These are phyloP conservation scores for Epinephelus moara DNA, from an alignment of 2,113 vertebrate genomes.

Conservation along the genomic window DNA sequence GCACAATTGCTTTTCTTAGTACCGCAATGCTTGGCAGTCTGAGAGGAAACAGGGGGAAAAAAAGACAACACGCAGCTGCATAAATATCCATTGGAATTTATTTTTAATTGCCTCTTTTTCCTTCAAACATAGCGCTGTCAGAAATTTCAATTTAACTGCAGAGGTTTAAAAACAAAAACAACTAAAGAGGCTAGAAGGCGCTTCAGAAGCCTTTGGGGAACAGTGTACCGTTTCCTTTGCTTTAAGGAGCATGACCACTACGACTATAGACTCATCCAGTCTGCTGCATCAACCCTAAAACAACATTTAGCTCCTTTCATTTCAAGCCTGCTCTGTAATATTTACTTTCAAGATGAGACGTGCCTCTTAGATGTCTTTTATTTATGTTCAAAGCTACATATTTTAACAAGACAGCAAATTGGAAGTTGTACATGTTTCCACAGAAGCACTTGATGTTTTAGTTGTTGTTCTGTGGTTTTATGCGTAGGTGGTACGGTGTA, in stretches of 20 bases:
- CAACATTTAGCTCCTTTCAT: background rate
- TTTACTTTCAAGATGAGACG: background rate
- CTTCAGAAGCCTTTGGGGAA: slow-evolving; percentile 44
- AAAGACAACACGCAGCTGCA: slow-evolving; percentile 53
- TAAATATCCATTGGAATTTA: slow-evolving; percentile 64
- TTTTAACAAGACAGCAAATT: slow-evolving; percentile 10
- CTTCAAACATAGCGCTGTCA: slow-evolving; percentile 49
- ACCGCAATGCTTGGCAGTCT: background rate
- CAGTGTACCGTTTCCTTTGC: slow-evolving; percentile 21
- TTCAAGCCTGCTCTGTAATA: background rate
- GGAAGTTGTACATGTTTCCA: background rate
- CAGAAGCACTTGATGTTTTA: background rate
- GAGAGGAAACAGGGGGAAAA: background rate
- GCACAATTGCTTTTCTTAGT: slow-evolving; percentile 37
- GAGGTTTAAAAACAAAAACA: slow-evolving; percentile 54
- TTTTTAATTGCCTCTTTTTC: slow-evolving; percentile 61
- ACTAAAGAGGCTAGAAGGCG: slow-evolving; percentile 27
- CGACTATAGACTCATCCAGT: background rate
- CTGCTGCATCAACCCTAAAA: slow-evolving; percentile 37
- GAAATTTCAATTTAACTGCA: slow-evolving; percentile 55
- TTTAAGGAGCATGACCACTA: slow-evolving; percentile 21
- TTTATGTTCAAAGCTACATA: slow-evolving; percentile 13
- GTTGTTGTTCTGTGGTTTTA: slow-evolving; percentile 9
- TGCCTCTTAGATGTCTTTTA: background rate
- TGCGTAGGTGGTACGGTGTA: slow-evolving; percentile 41